Percentiles rank a stretch among this genome's conserved stretches.
Evolutionary conservation across 2,888 invertebrate species (phyloP).

Genomic region (Lordiphosa andalusiaca): DNA sequence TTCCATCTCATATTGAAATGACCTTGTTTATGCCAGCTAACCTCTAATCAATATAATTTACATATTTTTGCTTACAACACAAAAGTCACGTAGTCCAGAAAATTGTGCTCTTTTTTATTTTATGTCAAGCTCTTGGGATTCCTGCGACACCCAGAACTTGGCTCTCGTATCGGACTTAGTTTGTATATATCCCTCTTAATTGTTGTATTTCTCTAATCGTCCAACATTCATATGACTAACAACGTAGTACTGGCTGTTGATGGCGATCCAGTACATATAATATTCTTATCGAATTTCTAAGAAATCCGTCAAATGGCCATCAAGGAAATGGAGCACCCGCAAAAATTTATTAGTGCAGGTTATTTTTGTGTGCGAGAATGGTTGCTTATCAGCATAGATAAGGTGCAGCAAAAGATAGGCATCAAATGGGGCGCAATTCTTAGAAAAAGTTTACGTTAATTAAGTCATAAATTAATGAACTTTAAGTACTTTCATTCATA

Average conservation of each 20-base stretch:
- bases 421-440: not conserved
- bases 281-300: conserved; percentile 56
- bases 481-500: conserved; percentile 8
- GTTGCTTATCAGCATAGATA: conserved; percentile 42
- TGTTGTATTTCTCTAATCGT: no score
- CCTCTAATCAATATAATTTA: not conserved
- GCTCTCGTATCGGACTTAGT: no score
- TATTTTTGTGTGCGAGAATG: conserved; percentile 36
- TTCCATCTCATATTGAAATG: not conserved
- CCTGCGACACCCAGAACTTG: not conserved
- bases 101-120: not conserved
- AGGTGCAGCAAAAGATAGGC: not conserved
- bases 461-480: conserved; percentile 24
- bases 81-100: conserved; percentile 58
- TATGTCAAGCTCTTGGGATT: not conserved
- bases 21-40: conserved; percentile 1
- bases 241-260: no score
- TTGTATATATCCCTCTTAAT: no score
- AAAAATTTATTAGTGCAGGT: conserved; percentile 67
- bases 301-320: conserved; percentile 28
- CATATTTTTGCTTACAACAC: conserved; percentile 8
- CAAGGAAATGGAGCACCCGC: conserved; percentile 39
- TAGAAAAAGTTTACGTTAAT: not conserved
- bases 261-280: no score
- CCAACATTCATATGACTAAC: no score